A percentile compares a stretch with the other conserved stretches of the same genome.
Conservation (phyloP, 2,888 invertebrate genomes). For the Athalia cordata region DNA sequence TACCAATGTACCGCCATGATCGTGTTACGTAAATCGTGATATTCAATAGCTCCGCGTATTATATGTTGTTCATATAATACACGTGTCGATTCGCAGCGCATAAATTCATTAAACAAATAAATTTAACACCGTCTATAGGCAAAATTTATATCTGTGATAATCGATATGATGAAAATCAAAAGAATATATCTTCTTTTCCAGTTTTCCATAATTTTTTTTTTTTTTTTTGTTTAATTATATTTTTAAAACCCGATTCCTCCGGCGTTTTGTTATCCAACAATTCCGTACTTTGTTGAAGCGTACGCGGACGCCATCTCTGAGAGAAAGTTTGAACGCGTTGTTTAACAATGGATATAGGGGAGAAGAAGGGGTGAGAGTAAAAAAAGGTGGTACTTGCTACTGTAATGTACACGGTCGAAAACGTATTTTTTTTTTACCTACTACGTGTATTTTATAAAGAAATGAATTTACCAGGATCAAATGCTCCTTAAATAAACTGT, state of each 20-base stretch:
- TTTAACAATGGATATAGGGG: neutral
- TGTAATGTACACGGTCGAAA: neutral
- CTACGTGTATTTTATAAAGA: no score
- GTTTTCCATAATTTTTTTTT: neutral
- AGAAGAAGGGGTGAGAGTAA: neutral
- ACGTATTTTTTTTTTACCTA: no score
- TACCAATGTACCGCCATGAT: neutral
- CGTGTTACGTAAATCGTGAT: conserved; percentile 15
- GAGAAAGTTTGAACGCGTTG: conserved; percentile 49
- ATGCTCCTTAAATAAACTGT: neutral
- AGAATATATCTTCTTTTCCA: neutral
- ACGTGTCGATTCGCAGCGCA: neutral
- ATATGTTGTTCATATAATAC: neutral
- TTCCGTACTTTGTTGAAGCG: conserved; percentile 1
- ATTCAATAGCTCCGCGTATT: neutral
- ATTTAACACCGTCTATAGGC: neutral
- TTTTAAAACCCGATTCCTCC: neutral
- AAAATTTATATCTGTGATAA: neutral
- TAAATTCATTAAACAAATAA: neutral
- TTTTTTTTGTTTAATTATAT: neutral
- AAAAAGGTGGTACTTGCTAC: neutral
- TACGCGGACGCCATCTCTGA: conserved; percentile 57
- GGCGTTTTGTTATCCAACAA: conserved; percentile 22
- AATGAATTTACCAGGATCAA: neutral
- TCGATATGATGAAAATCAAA: neutral